Evolutionary conservation across 2,797 vertebrate species (phyloP), one percentile per base, ranked within the genome.

Genomic region (Sebastes melanostomus): DNA sequence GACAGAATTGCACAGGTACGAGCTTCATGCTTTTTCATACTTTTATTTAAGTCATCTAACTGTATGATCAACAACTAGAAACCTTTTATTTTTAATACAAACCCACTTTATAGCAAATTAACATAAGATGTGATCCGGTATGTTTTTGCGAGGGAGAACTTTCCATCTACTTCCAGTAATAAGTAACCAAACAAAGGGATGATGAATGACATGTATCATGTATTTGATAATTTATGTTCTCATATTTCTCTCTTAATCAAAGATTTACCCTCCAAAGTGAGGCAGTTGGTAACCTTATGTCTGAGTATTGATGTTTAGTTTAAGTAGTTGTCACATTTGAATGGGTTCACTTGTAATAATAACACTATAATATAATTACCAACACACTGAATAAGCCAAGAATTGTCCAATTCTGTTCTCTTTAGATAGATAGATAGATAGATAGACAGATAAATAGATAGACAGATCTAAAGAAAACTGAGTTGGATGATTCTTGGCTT

Each of bases 1-100:
- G 30, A 74, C 77, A 2, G 72, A 72, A 71, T 34, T 50, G 36
- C 82, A 60, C 76, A 92, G 93, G 93, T 95, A 93, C 1, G 82
- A 55, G 20, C n/a, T 30, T 77, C 2, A 8, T 18, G 6, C 5
- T 50, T 66, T 58, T 71, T 75, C 3, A n/a, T 32, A 20, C 24
- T 61, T 67, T 67, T 7, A 5, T 18, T 22, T 10, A 6, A 59
- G 66, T 56, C 29, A 42, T 62, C 3, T 12, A 32, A 5, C 9
- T n/a, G 2, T 32, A 42, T 16, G 2, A 10, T 27, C 5, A 59
- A 30, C 6, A 46, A 24, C 16, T 30, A 22, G 20, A 68, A 54
- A 6, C 0, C 1, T 38, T 34, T 66, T 13, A 22, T 6, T 46
- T 22, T 20, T 27, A n/a, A 6, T 63, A 12, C 24, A 24, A 70